Evolutionary conservation across 2,797 vertebrate genomes (phyloP).

Genomic region (Enteromius anoplus): DNA sequence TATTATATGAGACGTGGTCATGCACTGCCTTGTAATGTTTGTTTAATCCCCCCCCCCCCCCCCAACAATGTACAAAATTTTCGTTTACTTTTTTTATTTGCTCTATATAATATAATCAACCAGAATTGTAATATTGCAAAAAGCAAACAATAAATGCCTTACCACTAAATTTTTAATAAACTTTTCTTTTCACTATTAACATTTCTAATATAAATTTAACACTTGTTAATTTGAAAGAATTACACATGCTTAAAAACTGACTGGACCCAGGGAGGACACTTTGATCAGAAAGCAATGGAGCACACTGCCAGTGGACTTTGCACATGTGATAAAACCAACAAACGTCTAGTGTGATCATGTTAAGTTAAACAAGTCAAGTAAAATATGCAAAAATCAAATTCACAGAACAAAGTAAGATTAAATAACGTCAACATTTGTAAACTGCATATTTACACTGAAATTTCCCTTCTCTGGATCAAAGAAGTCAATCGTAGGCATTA

Average conservation of each 20-base stretch:
- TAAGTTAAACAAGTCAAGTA: neutral
- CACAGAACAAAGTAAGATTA: neutral
- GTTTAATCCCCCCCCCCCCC: too few relatives aligned
- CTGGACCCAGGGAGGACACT: neutral
- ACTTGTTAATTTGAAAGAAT: neutral
- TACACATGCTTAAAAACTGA: neutral
- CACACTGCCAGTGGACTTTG: slow-evolving; percentile 25
- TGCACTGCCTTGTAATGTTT: neutral
- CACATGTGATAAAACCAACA: slow-evolving; percentile 30
- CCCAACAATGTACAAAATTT: neutral
- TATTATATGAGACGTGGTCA: neutral
- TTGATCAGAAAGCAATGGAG: neutral
- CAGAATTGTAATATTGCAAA: neutral
- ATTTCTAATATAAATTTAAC: neutral
- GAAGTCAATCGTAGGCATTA: neutral
- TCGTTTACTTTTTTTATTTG: neutral
- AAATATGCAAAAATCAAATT: neutral
- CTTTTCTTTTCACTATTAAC: neutral
- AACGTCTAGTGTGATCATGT: neutral
- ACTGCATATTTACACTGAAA: neutral
- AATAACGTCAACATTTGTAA: neutral
- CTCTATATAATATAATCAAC: neutral
- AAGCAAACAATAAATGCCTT: neutral
- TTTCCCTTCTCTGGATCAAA: neutral
- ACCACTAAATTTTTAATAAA: neutral